Conservation (phyloP, 2,888 invertebrate genomes). For the Idaea straminata region DNA sequence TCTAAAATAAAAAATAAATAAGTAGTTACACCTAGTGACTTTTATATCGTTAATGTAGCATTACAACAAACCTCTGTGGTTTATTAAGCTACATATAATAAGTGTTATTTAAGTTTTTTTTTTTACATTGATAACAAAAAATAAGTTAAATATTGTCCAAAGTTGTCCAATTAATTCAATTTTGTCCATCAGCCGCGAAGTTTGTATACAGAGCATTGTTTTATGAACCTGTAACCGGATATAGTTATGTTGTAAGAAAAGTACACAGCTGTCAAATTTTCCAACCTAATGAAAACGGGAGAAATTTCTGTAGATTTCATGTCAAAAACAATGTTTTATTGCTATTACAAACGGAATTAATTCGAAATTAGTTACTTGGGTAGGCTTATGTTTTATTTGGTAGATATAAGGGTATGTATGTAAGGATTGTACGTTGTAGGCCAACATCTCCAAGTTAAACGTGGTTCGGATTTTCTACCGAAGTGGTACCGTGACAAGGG, state of each 20-base stretch:
- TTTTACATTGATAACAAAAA: too few species aligned
- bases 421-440: conserved; percentile 11
- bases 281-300: not conserved
- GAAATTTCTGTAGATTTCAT: not conserved
- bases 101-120: too few species aligned
- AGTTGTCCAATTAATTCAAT: too few species aligned
- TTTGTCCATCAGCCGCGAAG: too few species aligned
- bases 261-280: not conserved
- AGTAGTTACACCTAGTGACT: too few species aligned
- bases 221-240: not conserved
- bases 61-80: too few species aligned
- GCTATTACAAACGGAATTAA: not conserved
- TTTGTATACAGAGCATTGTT: not conserved
- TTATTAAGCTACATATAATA: too few species aligned
- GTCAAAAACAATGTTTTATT: not conserved
- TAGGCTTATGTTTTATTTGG: not conserved
- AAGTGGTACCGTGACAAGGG: conserved; percentile 43
- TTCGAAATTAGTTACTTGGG: conserved; percentile 10
- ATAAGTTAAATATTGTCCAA: too few species aligned
- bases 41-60: too few species aligned
- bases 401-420: conserved; percentile 7
- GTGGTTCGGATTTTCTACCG: conserved; percentile 39
- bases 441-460: conserved; percentile 34
- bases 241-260: not conserved
- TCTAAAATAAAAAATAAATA: too few species aligned